Conservation (phyloP, 2,797 vertebrate species). For the Anas bahamensis region DNA sequence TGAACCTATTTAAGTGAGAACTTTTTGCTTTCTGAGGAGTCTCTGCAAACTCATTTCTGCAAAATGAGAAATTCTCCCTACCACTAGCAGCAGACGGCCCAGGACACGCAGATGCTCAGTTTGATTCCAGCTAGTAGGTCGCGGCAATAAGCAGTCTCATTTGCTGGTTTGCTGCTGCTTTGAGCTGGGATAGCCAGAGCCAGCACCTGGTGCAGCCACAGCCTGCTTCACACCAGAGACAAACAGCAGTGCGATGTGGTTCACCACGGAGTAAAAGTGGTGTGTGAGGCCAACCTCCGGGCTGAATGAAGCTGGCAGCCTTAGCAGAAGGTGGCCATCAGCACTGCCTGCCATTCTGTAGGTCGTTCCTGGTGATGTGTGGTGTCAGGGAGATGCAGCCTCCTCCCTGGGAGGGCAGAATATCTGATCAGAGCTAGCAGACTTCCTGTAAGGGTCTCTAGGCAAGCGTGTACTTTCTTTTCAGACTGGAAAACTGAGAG, state of each 20-base stretch:
- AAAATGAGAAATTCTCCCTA: background rate
- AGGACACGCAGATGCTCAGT: background rate
- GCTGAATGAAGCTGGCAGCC: background rate
- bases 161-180: background rate
- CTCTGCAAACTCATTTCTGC: background rate
- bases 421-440: background rate
- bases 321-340: background rate
- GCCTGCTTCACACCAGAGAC: background rate
- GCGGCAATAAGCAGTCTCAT: background rate
- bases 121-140: background rate
- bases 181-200: background rate
- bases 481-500: background rate
- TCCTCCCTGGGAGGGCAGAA: background rate
- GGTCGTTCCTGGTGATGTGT: background rate
- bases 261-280: background rate
- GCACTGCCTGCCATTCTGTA: background rate
- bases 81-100: background rate
- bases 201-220: background rate
- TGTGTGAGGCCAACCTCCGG: rapidly evolving
- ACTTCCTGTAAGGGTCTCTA: background rate
- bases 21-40: background rate
- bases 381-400: background rate
- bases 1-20: background rate
- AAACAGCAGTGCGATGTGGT: background rate
- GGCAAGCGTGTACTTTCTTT: background rate